Base-by-base conservation (phyloP, 1,140 invertebrate genomes). In the Vollenhovia emeryi region DNA sequence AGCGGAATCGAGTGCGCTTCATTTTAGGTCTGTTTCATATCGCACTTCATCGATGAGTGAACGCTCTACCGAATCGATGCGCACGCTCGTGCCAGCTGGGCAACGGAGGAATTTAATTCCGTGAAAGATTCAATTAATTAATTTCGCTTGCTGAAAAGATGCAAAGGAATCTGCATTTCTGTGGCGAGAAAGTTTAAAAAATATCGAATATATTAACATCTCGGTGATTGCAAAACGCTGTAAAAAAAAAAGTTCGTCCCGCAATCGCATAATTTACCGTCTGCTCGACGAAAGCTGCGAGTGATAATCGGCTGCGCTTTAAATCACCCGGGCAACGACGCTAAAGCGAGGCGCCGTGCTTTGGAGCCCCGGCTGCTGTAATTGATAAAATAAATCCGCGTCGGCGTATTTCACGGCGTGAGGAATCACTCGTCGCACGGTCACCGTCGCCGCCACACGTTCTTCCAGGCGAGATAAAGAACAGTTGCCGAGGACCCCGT, bases 341-440 rank as follows among this genome's bases (percentile, higher is more conserved):
- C 21, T 18, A 30, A 55, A 71, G 64, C 64, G 50, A 78, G 43
- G n/a, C 18, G 36, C 33, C 78, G 50, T 69, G 64, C 78, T 69
- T 69, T 55, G 40, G 9, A 79, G 50, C 64, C 30, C 66, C 21
- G 21, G n/a, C 24, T 50, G 11, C n/a, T 50, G 50, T 82, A 82
- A 82, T 82, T 82, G 78, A 82, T 82, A 73, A 82, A 82, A 82
- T 82, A 82, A 82, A 82, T 82, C 50, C 66, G 78, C 78, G 50
- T 82, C 66, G 66, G 50, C 66, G 78, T 82, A 82, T 82, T 71
- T 82, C 66, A 82, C 78, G 66, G n/a, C 50, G 36, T 55, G 66
- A 69, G 60, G 50, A 82, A 57, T 82, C 78, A 73, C 78, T 82
- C 76, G 75, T 79, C 60, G 62, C 21, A 15, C 50, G 50, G n/a